Evolutionary conservation across 2,113 vertebrate genomes (phyloP).

Genomic region (Microcebus ravelobensis): DNA sequence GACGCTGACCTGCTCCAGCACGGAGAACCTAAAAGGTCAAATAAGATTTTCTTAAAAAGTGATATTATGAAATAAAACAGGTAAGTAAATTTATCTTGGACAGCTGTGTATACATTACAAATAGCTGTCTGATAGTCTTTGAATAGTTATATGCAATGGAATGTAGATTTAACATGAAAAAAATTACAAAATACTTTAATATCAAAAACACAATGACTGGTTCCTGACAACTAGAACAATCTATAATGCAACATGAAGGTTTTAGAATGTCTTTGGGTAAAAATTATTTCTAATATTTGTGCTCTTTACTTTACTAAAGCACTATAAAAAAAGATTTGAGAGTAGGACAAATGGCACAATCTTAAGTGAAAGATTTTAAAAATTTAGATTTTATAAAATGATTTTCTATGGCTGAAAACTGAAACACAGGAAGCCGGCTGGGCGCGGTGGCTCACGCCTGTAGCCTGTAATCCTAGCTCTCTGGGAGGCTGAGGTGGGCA

Average conservation of each 20-base stretch:
- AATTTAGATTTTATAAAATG: not conserved
- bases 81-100: slow-evolving; percentile 46
- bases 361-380: slow-evolving; percentile 11
- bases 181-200: not conserved
- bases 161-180: not conserved
- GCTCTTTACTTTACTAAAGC: not conserved
- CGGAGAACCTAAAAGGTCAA: slow-evolving; percentile 92
- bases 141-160: not conserved
- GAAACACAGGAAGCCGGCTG: not conserved
- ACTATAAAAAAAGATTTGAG: not conserved
- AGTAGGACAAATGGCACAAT: not conserved
- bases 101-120: slow-evolving; percentile 13
- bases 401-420: slow-evolving; percentile 34
- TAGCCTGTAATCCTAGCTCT: no score
- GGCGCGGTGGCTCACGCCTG: no score
- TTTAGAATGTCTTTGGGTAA: not conserved
- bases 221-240: slow-evolving; percentile 2
- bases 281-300: not conserved
- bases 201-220: slow-evolving; percentile 8
- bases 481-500: no score
- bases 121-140: not conserved
- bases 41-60: slow-evolving; percentile 58
- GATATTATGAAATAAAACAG: slow-evolving; percentile 5
- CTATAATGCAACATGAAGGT: not conserved
- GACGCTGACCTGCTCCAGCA: slow-evolving; percentile 93